These are phyloP conservation scores for Dryas iulia DNA, from an alignment of 1,140 invertebrate species.

Conservation along the genomic window DNA sequence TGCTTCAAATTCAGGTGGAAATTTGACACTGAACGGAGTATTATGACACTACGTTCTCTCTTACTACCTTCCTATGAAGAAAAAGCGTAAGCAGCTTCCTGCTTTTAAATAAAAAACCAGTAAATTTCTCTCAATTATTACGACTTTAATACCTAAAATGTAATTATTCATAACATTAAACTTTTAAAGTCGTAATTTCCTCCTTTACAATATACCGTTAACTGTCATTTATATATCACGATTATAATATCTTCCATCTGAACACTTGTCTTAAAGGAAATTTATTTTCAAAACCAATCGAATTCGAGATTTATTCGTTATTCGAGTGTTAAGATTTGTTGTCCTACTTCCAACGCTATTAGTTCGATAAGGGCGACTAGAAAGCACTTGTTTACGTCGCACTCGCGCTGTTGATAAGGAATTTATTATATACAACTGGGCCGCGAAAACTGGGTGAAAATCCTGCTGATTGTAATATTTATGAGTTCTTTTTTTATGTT, in stretches of 20 bases:
- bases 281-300: constrained; percentile 20
- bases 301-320: constrained; percentile 37
- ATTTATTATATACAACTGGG: constrained; percentile 34
- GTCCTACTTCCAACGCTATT: constrained; percentile 46
- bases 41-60: too few species aligned
- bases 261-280: background rate
- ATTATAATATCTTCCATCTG: constrained; percentile 1
- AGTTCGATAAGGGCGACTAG: constrained; percentile 41
- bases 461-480: constrained; percentile 20
- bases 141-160: too few species aligned
- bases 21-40: too few species aligned
- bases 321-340: constrained; percentile 47
- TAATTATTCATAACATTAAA: too few species aligned
- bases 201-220: background rate
- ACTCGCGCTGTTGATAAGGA: constrained; percentile 29
- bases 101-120: too few species aligned
- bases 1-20: too few species aligned
- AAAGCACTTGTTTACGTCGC: constrained; percentile 38
- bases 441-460: constrained; percentile 33
- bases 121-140: too few species aligned
- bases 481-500: background rate
- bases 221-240: background rate
- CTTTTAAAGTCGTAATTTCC: too few species aligned
- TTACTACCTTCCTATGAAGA: too few species aligned
- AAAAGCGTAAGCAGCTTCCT: too few species aligned